Base-by-base conservation (phyloP, 1,140 invertebrate genomes). In the Drosophila kohkoa region DNA sequence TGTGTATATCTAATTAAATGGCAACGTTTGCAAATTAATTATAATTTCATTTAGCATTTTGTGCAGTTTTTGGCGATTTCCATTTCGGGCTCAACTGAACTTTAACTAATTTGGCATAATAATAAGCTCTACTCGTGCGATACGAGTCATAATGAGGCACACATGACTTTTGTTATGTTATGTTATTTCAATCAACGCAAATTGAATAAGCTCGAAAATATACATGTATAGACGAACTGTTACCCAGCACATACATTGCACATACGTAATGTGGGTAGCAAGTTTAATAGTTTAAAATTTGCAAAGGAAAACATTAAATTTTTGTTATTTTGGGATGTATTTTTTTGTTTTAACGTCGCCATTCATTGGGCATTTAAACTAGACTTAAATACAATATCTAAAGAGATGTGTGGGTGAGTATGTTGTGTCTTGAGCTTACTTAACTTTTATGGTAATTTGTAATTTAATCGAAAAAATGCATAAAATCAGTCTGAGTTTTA, bases 401-500 rank as follows among this genome's bases (percentile, higher is more conserved):
- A 13, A 32, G 8, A 52, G 5, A 10, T 45, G 28, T 55, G 30
- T 62, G 10, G 25, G 35, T 66, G 46, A 51, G 43, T 62, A 4
- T 63, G 62, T 80, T 62, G 6, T 52, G 38, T 49, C 13, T 57
- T 72, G 68, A 64, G 59, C 79, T 78, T 82, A 35, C 49, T 52
- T 76, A 69, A 69, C 43, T 71, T 35, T 77, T 67, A 77, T 46
- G 28, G 35, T 54, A 15, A 25, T 25, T 43, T 38, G 49, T 64
- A 52, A 71, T 62, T 51, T 54, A 70, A 15, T 32, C 59, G 54
- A 57, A 63, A 77, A 79, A 83, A 87, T 88, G 83, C 83, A 71
- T 87, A 79, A 87, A 87, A 87, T 87, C 83, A 89, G 85, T 88
- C 85, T 85, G 85, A 90, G 77, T 79, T 72, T 81, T 85, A 70